A percentile compares a stretch with the other conserved stretches of the same genome.
Evolutionary conservation across 2,113 vertebrate genomes (phyloP).

Genomic region (Machaerirhynchus nigripectus): DNA sequence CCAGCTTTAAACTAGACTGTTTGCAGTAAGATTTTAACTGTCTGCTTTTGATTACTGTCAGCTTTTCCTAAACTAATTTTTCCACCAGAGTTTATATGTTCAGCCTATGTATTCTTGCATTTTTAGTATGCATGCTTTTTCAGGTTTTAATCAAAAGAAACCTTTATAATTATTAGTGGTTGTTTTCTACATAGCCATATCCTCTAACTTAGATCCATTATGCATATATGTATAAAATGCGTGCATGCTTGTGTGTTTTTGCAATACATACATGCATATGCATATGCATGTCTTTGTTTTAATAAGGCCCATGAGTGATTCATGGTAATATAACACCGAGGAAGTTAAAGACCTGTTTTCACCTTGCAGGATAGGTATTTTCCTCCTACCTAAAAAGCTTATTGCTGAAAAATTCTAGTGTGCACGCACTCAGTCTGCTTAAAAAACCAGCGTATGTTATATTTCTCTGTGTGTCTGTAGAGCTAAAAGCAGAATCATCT

Average conservation of each 20-base stretch:
- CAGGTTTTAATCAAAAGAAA: not conserved
- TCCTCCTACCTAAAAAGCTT: not conserved
- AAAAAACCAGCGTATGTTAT: not conserved
- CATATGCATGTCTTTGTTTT: constrained; percentile 13
- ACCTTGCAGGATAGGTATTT: not conserved
- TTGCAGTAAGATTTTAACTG: constrained; percentile 36
- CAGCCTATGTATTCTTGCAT: not conserved
- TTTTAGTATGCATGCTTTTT: not conserved
- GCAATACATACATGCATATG: not conserved
- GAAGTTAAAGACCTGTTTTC: not conserved
- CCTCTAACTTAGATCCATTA: not conserved
- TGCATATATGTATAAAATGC: not conserved
- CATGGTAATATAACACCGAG: not conserved
- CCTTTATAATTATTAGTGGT: not conserved
- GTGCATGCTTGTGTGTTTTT: not conserved
- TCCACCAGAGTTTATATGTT: constrained; percentile 1
- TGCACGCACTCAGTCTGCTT: not conserved
- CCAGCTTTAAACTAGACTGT: constrained; percentile 7
- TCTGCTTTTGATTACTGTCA: constrained; percentile 37
- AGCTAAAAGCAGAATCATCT: not conserved
- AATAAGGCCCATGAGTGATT: not conserved
- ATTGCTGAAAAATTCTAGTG: not conserved
- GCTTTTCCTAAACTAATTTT: constrained; percentile 38
- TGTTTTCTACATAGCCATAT: not conserved
- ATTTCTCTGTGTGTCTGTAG: not conserved